phyloP scores from a whole-genome alignment of 2,797 vertebrate genomes.

The Mus spretus region DNA sequence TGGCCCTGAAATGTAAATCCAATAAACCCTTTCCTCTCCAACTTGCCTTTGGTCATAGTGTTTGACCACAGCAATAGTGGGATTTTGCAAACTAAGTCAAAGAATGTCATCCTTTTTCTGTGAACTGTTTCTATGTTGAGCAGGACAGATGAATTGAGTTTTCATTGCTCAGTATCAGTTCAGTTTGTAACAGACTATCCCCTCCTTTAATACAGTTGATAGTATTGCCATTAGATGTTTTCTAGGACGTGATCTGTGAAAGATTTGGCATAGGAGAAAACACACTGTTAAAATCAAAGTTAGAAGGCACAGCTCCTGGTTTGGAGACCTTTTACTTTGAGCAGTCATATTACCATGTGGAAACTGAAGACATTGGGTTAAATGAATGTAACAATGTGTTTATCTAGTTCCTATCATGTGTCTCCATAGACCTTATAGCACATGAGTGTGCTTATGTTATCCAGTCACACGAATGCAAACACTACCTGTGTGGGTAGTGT shows the following conservation, averaged over 20 bases:
- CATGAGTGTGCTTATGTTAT: not conserved
- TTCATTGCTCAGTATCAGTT: not conserved
- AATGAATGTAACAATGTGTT: not conserved
- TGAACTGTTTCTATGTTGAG: not conserved
- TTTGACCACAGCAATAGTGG: not conserved
- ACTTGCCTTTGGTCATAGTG: not conserved
- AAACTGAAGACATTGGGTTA: conserved; percentile 30
- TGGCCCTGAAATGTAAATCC: not conserved
- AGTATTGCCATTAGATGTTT: conserved; percentile 6
- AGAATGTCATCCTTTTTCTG: not conserved
- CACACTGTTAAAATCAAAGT: not conserved
- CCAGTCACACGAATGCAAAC: not conserved
- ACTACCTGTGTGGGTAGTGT: not conserved
- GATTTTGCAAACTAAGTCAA: not conserved
- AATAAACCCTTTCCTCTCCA: not conserved
- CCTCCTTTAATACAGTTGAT: not conserved
- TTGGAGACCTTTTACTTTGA: not conserved
- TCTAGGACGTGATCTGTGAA: not conserved
- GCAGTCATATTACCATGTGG: not conserved
- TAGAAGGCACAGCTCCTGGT: not conserved
- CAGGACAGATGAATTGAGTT: not conserved
- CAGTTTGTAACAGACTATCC: not conserved
- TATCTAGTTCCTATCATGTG: not conserved
- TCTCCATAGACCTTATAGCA: not conserved
- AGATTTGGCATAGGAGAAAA: conserved; percentile 35